Percentiles rank a stretch among this genome's conserved stretches.
Conservation (phyloP, 2,888 invertebrate species). For the Anorthoa munda region DNA sequence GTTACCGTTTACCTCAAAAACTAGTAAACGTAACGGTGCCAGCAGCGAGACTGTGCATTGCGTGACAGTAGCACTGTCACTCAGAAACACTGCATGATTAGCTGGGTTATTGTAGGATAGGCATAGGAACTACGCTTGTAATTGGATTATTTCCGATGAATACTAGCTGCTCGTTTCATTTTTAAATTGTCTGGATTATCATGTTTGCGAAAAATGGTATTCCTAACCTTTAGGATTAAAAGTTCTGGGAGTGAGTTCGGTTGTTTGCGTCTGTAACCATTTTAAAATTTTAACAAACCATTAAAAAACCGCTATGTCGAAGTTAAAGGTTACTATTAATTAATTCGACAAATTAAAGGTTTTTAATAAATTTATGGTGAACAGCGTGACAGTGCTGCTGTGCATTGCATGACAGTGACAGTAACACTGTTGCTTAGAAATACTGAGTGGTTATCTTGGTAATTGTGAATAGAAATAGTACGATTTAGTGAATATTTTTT, state of each 20-base stretch:
- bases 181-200: too few species aligned
- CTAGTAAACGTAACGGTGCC: constrained; percentile 35
- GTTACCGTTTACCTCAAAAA: not conserved
- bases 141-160: constrained; percentile 2
- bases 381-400: constrained; percentile 34
- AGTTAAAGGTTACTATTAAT: constrained; percentile 70
- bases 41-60: constrained; percentile 54
- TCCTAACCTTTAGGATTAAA: too few species aligned
- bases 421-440: constrained; percentile 25
- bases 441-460: constrained; percentile 48
- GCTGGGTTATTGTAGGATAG: constrained; percentile 39
- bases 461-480: not conserved
- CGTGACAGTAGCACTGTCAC: constrained; percentile 53
- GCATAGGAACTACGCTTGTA: not conserved
- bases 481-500: too few species aligned
- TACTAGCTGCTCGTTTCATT: not conserved
- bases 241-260: too few species aligned
- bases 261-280: too few species aligned
- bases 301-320: constrained; percentile 45
- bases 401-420: constrained; percentile 32
- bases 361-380: constrained; percentile 69
- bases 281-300: too few species aligned
- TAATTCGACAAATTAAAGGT: constrained; percentile 58
- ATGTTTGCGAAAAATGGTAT: too few species aligned
- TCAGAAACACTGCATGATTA: constrained; percentile 63